phyloP scores from a whole-genome alignment of 2,113 vertebrate species.

The Clarias macrocephalus region DNA sequence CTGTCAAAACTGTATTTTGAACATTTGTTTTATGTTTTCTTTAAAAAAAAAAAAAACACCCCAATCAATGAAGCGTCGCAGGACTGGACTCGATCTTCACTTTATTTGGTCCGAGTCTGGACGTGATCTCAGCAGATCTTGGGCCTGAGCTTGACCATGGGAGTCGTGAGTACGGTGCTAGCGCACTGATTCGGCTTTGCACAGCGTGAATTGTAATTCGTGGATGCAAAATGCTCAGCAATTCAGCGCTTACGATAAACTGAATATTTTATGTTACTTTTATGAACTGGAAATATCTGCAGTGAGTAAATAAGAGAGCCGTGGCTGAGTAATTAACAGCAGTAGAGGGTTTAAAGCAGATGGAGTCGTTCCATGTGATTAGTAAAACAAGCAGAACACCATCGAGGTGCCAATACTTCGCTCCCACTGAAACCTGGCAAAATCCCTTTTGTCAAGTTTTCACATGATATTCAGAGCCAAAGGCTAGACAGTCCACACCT shows the following conservation, averaged over 20 bases:
- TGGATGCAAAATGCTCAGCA: neutral
- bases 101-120: neutral
- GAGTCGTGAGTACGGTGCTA: neutral
- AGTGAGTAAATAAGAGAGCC: neutral
- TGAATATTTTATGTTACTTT: neutral
- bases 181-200: too few relatives aligned
- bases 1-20: neutral
- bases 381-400: neutral
- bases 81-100: neutral
- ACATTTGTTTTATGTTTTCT: neutral
- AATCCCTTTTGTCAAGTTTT: constrained; percentile 11
- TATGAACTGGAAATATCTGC: neutral
- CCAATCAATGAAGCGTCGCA: neutral
- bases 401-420: neutral
- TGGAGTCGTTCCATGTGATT: neutral
- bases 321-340: neutral
- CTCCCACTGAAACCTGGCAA: neutral
- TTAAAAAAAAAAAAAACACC: too few relatives aligned
- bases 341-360: neutral
- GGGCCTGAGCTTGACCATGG: neutral
- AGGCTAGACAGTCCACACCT: neutral
- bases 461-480: constrained; percentile 9
- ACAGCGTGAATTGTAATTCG: neutral
- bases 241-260: neutral
- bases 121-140: neutral